Conservation (phyloP, 2,113 vertebrate species). For the Burhinus oedicnemus region DNA sequence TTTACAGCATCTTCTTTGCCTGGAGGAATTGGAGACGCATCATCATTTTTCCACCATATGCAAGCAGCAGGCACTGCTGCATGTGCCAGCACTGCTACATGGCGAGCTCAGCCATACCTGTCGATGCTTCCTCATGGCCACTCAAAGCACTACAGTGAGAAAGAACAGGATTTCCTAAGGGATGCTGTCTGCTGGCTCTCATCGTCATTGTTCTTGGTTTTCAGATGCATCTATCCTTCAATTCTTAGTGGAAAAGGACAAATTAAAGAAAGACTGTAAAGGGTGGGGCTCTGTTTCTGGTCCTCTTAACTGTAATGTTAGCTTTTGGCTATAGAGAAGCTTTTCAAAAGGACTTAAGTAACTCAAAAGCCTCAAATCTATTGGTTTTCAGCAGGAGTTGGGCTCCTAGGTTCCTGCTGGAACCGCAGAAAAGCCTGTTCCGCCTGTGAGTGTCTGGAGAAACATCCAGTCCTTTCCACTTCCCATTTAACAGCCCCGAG, state of each 20-base stretch:
- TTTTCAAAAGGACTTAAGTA: background rate
- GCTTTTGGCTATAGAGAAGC: background rate
- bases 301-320: background rate
- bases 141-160: background rate
- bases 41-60: background rate
- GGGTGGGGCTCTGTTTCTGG: background rate
- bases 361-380: background rate
- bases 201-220: background rate
- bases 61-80: background rate
- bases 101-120: background rate
- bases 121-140: background rate
- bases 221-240: background rate
- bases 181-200: background rate
- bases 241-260: background rate
- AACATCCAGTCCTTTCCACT: background rate
- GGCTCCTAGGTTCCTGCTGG: background rate
- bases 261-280: background rate
- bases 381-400: background rate
- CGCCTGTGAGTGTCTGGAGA: background rate
- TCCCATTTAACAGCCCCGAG: background rate
- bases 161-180: background rate
- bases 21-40: background rate
- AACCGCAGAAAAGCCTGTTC: background rate
- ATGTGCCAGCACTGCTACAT: background rate
- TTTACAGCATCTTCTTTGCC: conserved; percentile 44